phyloP scores from a whole-genome alignment of 35 echinoderm and acorn worm species.

The Heliocidaris tuberculata region DNA sequence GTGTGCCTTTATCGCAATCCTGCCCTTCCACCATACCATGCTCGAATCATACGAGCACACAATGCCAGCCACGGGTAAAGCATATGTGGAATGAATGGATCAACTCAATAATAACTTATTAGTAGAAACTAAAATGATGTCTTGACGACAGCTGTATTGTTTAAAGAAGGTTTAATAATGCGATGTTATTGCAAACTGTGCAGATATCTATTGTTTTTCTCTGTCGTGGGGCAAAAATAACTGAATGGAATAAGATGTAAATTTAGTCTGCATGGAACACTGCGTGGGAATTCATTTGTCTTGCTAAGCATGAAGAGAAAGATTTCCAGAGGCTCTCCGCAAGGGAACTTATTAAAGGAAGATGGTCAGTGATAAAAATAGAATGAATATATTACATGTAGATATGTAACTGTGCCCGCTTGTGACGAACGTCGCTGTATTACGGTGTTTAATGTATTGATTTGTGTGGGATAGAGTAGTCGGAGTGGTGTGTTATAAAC shows the following conservation, averaged over 20 bases:
- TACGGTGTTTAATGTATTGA: neutral
- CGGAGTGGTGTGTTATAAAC: neutral
- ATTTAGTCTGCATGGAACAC: neutral
- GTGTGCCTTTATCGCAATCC: neutral
- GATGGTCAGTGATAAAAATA: constrained; percentile 1
- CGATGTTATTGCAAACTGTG: no score
- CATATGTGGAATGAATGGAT: neutral
- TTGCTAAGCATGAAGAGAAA: neutral
- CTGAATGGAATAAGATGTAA: neutral
- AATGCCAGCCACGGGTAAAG: no score
- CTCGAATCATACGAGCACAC: neutral
- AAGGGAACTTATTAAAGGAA: neutral
- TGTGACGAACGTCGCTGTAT: neutral
- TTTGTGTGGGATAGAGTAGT: neutral
- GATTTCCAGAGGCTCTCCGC: neutral
- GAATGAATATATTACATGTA: neutral
- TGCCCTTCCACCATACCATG: neutral
- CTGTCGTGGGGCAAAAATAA: neutral
- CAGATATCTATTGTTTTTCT: neutral
- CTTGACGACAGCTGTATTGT: neutral
- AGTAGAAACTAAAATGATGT: neutral
- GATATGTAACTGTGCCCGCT: neutral
- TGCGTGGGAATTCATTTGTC: neutral
- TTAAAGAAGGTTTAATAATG: neutral
- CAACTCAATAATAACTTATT: neutral